These are phyloP conservation scores for Trypoxylus dichotomus DNA, from an alignment of 1,140 invertebrate genomes.

Conservation along the genomic window DNA sequence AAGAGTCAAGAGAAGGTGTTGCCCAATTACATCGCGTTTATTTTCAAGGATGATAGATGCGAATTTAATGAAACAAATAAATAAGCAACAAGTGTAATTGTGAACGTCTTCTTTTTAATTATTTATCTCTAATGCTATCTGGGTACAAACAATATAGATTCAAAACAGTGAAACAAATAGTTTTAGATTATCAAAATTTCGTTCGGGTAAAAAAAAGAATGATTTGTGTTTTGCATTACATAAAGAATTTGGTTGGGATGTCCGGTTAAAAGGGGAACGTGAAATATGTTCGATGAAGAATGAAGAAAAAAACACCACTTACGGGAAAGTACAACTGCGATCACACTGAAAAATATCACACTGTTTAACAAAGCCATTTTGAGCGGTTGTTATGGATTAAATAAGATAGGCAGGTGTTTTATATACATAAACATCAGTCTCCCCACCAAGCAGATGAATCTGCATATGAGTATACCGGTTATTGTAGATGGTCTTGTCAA, in stretches of 20 bases:
- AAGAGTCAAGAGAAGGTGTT: neutral
- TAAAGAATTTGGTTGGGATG: no score
- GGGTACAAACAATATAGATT: no score
- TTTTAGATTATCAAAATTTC: no score
- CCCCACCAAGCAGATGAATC: neutral
- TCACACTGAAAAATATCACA: neutral
- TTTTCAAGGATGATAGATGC: neutral
- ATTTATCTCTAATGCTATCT: no score
- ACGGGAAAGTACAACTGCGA: neutral
- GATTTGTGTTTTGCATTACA: no score
- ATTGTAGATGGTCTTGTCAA: slow-evolving; percentile 1
- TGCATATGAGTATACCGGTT: neutral
- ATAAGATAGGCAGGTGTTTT: slow-evolving; percentile 8
- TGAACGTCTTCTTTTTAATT: neutral
- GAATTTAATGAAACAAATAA: neutral
- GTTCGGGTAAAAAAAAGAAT: no score
- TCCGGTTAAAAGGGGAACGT: neutral
- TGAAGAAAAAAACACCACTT: neutral
- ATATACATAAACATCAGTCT: neutral
- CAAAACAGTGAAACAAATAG: no score
- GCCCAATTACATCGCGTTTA: neutral
- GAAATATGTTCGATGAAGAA: no score
- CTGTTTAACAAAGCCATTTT: slow-evolving; percentile 10
- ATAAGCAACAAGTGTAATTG: neutral
- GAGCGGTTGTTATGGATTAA: neutral